phyloP scores from a whole-genome alignment of 2,888 invertebrate genomes.

The Xylophagus ater region DNA sequence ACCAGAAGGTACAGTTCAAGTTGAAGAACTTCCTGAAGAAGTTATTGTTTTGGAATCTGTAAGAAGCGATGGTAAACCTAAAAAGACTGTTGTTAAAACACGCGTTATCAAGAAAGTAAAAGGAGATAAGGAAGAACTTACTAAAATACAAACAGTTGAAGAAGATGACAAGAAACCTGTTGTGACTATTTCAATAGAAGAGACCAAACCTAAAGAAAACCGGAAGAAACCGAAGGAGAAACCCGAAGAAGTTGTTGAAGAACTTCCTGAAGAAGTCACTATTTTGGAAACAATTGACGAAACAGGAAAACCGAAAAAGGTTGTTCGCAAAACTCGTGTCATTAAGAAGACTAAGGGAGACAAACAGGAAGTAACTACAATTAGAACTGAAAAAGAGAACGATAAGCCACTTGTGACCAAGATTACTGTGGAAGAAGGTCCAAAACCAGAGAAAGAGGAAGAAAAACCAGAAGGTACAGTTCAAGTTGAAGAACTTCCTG shows the following conservation, averaged over 20 bases:
- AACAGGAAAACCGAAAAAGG: constrained; percentile 26
- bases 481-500: constrained; percentile 20
- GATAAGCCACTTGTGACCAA: constrained; percentile 28
- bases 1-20: constrained; percentile 5
- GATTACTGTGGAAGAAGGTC: constrained; percentile 21
- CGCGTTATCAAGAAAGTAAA: constrained; percentile 30
- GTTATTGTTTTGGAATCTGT: constrained; percentile 16
- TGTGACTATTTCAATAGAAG: constrained; percentile 23
- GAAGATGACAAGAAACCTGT: constrained; percentile 32
- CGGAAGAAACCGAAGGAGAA: too few species aligned
- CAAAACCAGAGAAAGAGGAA: constrained; percentile 26
- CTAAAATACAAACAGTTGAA: constrained; percentile 34
- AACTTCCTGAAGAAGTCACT: constrained; percentile 26
- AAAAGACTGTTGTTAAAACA: constrained; percentile 23
- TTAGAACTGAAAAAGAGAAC: constrained; percentile 29
- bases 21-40: constrained; percentile 17
- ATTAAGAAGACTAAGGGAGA: constrained; percentile 21
- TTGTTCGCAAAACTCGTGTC: not conserved
- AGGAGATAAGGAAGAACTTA: constrained; percentile 32
- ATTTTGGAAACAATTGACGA: constrained; percentile 30
- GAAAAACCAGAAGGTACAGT: constrained; percentile 22
- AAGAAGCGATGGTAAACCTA: constrained; percentile 24
- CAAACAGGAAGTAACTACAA: constrained; percentile 30
- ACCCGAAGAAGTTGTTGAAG: constrained; percentile 27
- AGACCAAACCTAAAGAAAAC: constrained; percentile 10